Evolutionary conservation across 1,140 invertebrate genomes (phyloP).

Genomic region (Melanaphis sacchari): DNA sequence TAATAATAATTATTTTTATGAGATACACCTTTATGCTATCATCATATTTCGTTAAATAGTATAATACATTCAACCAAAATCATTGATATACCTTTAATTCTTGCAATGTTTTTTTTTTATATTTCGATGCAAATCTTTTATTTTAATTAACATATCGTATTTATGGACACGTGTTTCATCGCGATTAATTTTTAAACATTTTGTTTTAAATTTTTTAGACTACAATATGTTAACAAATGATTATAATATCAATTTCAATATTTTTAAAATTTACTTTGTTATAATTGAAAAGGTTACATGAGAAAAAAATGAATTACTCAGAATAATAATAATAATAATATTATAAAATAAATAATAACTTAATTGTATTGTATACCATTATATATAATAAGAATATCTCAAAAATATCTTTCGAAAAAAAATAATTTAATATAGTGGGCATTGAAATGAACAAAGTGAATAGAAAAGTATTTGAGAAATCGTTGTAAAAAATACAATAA

Average conservation of each 20-base stretch:
- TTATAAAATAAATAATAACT: no score
- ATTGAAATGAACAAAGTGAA: background rate
- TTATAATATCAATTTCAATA: background rate
- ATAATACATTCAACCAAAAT: no score
- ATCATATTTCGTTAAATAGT: no score
- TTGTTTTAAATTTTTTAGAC: no score
- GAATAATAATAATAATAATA: background rate
- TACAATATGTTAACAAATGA: background rate
- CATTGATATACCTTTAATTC: no score
- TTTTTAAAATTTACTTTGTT: background rate
- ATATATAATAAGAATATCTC: background rate
- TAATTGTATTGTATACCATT: background rate
- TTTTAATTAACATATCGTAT: no score
- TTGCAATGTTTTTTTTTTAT: no score
- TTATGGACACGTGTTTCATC: no score
- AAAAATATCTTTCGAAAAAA: background rate
- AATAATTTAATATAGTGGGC: background rate
- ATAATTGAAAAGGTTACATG: background rate
- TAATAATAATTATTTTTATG: no score
- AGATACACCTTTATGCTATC: no score
- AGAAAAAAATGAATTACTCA: background rate
- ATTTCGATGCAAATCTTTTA: no score
- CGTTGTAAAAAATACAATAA: constrained; percentile 1
- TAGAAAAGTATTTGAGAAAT: background rate
- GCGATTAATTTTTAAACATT: no score